These are phyloP conservation scores for Archocentrus centrarchus DNA, from an alignment of 2,113 vertebrate genomes.

Conservation along the genomic window DNA sequence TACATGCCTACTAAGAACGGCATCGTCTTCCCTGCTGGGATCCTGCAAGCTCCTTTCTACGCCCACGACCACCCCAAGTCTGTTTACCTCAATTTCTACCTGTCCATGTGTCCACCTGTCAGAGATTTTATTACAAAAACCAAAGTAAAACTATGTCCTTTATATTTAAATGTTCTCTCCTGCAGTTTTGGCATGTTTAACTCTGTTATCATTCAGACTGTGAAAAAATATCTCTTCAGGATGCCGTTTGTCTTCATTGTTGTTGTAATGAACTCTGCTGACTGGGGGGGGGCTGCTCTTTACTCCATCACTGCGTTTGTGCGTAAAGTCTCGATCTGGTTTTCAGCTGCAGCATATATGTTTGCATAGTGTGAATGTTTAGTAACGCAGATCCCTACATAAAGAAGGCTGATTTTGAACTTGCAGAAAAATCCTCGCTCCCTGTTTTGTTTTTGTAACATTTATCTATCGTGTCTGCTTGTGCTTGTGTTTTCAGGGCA, in stretches of 20 bases:
- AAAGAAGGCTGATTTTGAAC: no score
- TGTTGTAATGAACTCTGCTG: neutral
- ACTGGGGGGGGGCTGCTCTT: neutral
- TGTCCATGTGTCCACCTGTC: slow-evolving; percentile 1
- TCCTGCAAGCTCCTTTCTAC: slow-evolving; percentile 98
- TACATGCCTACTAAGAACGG: slow-evolving; percentile 98
- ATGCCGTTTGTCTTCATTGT: neutral
- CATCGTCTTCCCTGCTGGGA: slow-evolving; percentile 97
- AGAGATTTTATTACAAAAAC: neutral
- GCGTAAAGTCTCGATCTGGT: neutral
- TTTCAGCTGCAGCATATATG: neutral
- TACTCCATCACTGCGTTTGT: neutral
- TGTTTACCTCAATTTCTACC: slow-evolving; percentile 68
- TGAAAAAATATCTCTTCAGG: neutral
- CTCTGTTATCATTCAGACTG: no score
- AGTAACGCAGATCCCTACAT: no score
- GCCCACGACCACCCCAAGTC: slow-evolving; percentile 94
- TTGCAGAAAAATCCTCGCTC: neutral
- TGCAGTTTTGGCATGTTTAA: neutral
- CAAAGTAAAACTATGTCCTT: neutral
- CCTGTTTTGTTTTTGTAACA: neutral
- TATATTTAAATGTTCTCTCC: neutral
- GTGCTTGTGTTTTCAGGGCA: slow-evolving; percentile 80
- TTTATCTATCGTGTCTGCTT: neutral
- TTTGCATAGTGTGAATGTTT: neutral